Evolutionary conservation across 2,113 vertebrate genomes (phyloP).

Genomic region (Plestiodon gilberti): DNA sequence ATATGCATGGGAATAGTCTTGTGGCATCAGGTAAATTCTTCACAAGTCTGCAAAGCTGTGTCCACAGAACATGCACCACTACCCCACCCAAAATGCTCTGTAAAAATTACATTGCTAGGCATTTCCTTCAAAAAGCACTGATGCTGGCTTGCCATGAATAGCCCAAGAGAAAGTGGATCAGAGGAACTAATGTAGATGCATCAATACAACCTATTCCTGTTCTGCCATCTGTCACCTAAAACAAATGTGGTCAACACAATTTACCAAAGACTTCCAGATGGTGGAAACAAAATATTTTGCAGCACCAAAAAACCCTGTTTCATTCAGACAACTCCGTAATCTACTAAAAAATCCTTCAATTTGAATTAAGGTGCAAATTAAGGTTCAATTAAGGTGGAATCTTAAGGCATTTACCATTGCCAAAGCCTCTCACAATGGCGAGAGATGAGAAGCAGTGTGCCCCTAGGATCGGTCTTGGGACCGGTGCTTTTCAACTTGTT

Average conservation of each 20-base stretch:
- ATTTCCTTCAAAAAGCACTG: background rate
- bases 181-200: background rate
- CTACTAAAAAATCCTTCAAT: background rate
- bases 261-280: background rate
- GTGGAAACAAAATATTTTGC: background rate
- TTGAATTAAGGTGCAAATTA: accelerated
- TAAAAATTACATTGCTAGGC: background rate
- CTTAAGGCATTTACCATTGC: background rate
- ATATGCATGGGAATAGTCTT: background rate
- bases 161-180: background rate
- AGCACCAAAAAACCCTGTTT: background rate
- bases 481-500: too few species aligned
- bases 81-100: background rate
- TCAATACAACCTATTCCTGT: background rate
- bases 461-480: too few species aligned
- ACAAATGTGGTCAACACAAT: background rate
- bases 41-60: background rate
- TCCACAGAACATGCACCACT: background rate
- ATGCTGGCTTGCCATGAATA: background rate
- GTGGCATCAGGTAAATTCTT: background rate
- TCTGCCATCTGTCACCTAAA: background rate
- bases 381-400: background rate
- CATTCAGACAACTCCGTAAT: background rate
- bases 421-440: too few species aligned
- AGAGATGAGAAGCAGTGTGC: too few species aligned